A percentile compares a stretch with the other conserved stretches of the same genome.
phyloP scores from a whole-genome alignment of 2,113 vertebrate genomes.

The Phocoena phocoena region DNA sequence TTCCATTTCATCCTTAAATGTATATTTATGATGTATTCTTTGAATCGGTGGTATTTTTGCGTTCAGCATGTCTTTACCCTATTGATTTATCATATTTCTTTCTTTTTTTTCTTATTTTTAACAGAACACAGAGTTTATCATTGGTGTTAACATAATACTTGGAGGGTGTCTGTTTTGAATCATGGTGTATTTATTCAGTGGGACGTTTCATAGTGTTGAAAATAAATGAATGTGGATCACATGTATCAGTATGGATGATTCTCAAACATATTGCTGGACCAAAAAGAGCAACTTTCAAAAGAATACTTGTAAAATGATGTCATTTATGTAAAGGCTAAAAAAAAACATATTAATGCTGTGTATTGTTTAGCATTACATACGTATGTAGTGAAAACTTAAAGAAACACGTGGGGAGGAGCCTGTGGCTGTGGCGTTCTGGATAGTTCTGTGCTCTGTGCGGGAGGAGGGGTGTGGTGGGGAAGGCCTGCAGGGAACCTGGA shows the following conservation, averaged over 20 bases:
- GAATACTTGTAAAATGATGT: background rate
- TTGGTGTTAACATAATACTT: slow-evolving; percentile 6
- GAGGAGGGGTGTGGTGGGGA: background rate
- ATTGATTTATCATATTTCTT: background rate
- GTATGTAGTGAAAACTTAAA: background rate
- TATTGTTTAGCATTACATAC: background rate
- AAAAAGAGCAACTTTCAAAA: background rate
- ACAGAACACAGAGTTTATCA: background rate
- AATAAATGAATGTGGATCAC: background rate
- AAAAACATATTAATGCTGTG: background rate
- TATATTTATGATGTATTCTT: background rate
- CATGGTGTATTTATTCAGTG: background rate
- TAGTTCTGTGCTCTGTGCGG: background rate
- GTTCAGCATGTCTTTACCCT: background rate
- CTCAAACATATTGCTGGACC: background rate
- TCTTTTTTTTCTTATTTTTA: slow-evolving; percentile 33
- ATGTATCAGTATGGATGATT: background rate
- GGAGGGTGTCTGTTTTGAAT: slow-evolving; percentile 19
- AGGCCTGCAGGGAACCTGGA: background rate
- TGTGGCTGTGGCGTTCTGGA: background rate
- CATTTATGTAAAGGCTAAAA: background rate
- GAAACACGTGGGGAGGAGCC: background rate
- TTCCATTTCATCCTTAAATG: slow-evolving; percentile 25
- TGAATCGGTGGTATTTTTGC: background rate
- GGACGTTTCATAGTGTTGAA: background rate